Evolutionary conservation across 2,113 vertebrate genomes (phyloP).

Genomic region (Gallinago media): DNA sequence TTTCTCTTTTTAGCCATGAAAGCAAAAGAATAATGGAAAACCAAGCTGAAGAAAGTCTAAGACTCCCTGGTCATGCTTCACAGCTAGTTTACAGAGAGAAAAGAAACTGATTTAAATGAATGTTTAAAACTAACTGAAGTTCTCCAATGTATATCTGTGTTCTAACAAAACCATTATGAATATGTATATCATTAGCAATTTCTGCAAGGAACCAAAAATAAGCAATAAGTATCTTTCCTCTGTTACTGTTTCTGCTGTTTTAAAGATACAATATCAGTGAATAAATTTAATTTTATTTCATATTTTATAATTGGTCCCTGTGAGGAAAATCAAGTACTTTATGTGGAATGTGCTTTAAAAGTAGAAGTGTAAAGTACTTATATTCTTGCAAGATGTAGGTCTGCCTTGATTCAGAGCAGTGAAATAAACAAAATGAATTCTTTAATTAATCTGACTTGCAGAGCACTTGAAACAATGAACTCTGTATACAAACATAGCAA

Average conservation of each 20-base stretch:
- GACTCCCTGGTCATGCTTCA: not conserved
- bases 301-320: slow-evolving; percentile 58
- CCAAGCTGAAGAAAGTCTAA: not conserved
- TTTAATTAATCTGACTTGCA: slow-evolving; percentile 74
- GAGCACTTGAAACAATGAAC: slow-evolving; percentile 71
- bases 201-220: not conserved
- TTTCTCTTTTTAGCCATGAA: not conserved
- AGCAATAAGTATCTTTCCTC: not conserved
- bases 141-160: not conserved
- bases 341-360: slow-evolving; percentile 53
- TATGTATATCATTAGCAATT: not conserved
- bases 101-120: not conserved
- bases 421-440: slow-evolving; percentile 69
- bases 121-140: not conserved
- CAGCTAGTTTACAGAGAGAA: not conserved
- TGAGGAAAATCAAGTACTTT: slow-evolving; percentile 64
- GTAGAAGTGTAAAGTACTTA: slow-evolving; percentile 1
- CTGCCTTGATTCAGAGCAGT: slow-evolving; percentile 62
- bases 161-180: not conserved
- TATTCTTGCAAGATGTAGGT: slow-evolving; percentile 23
- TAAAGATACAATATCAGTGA: not conserved
- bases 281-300: not conserved
- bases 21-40: not conserved
- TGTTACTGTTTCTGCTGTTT: not conserved
- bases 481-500: slow-evolving; percentile 34